Conservation (phyloP, 2,113 vertebrate species). For the Aptenodytes patagonicus region DNA sequence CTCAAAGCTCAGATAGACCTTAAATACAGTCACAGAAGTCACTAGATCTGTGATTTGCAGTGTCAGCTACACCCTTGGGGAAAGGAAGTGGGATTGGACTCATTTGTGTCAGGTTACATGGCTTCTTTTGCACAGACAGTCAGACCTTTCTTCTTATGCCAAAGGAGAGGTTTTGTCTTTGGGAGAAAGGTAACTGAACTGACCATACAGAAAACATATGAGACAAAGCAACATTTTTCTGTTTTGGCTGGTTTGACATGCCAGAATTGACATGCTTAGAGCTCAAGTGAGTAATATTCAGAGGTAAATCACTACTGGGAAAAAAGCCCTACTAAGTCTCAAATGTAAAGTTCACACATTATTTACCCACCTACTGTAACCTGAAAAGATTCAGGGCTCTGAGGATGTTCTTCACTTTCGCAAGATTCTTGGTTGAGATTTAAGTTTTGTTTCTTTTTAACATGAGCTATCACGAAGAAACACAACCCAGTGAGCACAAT, state of each 20-base stretch:
- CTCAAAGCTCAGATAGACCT: not conserved
- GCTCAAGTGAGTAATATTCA: not conserved
- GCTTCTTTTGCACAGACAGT: not conserved
- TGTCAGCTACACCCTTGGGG: not conserved
- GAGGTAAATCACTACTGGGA: not conserved
- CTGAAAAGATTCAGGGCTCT: conserved; percentile 63
- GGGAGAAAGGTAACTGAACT: not conserved
- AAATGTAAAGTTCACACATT: not conserved
- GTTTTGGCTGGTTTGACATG: not conserved
- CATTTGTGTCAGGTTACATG: not conserved
- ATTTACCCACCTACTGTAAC: conserved; percentile 77
- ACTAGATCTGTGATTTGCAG: not conserved
- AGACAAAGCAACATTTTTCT: not conserved
- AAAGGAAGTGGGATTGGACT: not conserved
- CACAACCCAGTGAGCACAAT: conserved; percentile 79
- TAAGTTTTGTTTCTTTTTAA: conserved; percentile 75
- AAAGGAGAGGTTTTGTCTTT: not conserved
- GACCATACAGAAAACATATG: not conserved
- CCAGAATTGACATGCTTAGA: not conserved
- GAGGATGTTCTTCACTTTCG: conserved; percentile 61
- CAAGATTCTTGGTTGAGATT: conserved; percentile 52
- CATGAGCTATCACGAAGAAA: conserved; percentile 79
- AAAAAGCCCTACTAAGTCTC: not conserved
- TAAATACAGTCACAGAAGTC: not conserved
- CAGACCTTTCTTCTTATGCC: not conserved